phyloP scores from a whole-genome alignment of 2,888 invertebrate species.

The Strigamia maritima region DNA sequence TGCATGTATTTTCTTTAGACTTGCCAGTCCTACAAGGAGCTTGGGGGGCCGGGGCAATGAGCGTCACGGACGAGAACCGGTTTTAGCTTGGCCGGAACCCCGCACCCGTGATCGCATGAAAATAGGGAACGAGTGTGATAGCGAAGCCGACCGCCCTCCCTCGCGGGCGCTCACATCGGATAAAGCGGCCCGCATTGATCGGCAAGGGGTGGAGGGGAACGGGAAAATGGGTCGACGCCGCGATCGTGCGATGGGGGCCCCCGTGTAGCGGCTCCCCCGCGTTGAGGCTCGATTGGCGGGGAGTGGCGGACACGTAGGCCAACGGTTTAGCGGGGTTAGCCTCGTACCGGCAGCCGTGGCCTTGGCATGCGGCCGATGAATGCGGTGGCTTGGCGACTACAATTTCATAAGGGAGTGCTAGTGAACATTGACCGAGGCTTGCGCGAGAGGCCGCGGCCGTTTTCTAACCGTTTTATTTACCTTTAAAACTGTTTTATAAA shows the following conservation, averaged over 20 bases:
- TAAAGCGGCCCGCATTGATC: slow-evolving; percentile 21
- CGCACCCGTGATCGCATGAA: slow-evolving; percentile 23
- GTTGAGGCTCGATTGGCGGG: background rate
- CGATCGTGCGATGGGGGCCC: background rate
- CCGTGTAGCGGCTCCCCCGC: background rate
- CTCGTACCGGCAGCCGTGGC: background rate
- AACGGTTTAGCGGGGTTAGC: background rate
- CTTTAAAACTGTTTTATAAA: background rate
- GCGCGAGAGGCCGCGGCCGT: background rate
- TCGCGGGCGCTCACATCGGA: slow-evolving; percentile 3
- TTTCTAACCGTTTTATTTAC: background rate
- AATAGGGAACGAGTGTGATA: background rate
- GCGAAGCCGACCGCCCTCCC: slow-evolving; percentile 21
- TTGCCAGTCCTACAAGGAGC: background rate
- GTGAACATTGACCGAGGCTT: background rate
- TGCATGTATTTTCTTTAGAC: background rate
- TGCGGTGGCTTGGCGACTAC: background rate
- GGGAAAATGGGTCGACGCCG: slow-evolving; percentile 4
- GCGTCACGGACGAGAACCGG: slow-evolving; percentile 33
- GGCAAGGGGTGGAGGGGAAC: background rate
- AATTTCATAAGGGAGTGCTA: background rate
- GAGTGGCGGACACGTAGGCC: background rate
- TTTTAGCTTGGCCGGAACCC: slow-evolving; percentile 36
- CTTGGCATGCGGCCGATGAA: background rate
- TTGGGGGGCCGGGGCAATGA: slow-evolving; percentile 9